Evolutionary conservation across 2,888 invertebrate species (phyloP), one percentile per base, ranked within the genome.

Genomic region (Isoperla grammatica): DNA sequence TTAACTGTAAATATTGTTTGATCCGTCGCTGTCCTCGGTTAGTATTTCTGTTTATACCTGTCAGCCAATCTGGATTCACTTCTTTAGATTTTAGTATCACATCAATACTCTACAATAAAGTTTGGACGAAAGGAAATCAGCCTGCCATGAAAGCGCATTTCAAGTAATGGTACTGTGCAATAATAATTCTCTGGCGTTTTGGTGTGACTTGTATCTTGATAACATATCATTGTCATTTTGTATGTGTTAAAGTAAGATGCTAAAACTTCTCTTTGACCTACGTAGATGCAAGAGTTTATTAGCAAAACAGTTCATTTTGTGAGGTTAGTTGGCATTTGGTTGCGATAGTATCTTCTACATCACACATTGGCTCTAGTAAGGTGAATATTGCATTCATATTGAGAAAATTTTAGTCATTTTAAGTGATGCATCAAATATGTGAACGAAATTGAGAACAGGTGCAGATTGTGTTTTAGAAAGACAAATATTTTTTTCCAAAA

Each of bases 151-250:
- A 29, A 6, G 29, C 29, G 29, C 29, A 29, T 29, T 29, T 8
- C 29, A 29, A 29, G 29, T 6, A 29, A 29, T 29, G 4, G 29
- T 29, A 29, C 29, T 64, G 64, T 64, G 64, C 62, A 65, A 64
- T 61, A 64, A 64, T 65, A 60, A 60, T 62, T 62, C 55, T 63
- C 48, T 65, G 63, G 56, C 42, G 63, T 65, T 65, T 65, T 60
- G 61, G 64, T 64, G 63, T 64, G 64, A 62, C 60, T 60, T 64
- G 64, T 65, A 63, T 64, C 64, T 65, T 63, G 61, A 64, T 61
- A 63, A 65, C 65, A 65, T 65, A 65, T 65, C 65, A 65, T 65
- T 65, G 65, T 64, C 59, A 60, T 63, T 65, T 64, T 62, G 61
- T 63, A 61, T 65, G 63, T 65, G 64, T 63, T 61, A 55, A 56